Conservation (phyloP, 2,113 vertebrate genomes). For the Mus musculus region GRCm39 chr17:30452001-30452500, state of each 20-base stretch:
- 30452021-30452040: neutral
- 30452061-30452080: neutral
- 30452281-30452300: neutral
- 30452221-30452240: slow-evolving; percentile 42
- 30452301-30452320: neutral
- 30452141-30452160: slow-evolving; percentile 46
- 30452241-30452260: slow-evolving; percentile 47
- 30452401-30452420: neutral
- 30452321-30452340: neutral
- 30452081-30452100: neutral
- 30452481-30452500: neutral
- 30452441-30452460: neutral
- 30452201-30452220: slow-evolving; percentile 51
- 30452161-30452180: slow-evolving; percentile 17
- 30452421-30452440: neutral
- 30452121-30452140: slow-evolving; percentile 22
- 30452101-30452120: neutral
- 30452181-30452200: slow-evolving; percentile 44
- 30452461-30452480: neutral
- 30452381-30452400: no score
- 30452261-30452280: slow-evolving; percentile 16
- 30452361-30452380: neutral
- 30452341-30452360: neutral
- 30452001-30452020: neutral
- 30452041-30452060: neutral